phyloP scores from a whole-genome alignment of 2,888 invertebrate species.

The Amorpha juglandis region DNA sequence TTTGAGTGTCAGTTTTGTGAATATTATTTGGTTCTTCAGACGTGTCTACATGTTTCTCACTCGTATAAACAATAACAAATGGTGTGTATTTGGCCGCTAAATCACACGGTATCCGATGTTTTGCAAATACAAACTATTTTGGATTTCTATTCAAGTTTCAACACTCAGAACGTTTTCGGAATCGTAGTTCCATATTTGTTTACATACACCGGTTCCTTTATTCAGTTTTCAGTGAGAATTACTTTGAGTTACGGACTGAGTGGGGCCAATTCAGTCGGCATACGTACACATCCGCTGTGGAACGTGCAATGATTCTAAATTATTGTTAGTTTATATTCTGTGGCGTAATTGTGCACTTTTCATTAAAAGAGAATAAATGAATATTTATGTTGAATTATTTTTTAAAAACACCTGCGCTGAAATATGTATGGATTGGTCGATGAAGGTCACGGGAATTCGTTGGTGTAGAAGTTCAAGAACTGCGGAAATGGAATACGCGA shows the following conservation, averaged over 20 bases:
- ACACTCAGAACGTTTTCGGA: slow-evolving; percentile 25
- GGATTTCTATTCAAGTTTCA: slow-evolving; percentile 40
- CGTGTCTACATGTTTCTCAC: not conserved
- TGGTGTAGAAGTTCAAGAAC: not conserved
- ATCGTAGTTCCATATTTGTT: slow-evolving; percentile 45
- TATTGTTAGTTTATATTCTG: slow-evolving; percentile 57
- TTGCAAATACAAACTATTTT: slow-evolving; percentile 42
- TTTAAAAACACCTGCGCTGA: not conserved
- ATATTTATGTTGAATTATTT: not conserved
- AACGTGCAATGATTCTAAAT: slow-evolving; percentile 67
- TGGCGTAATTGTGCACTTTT: slow-evolving; percentile 20
- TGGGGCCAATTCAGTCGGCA: slow-evolving; percentile 62
- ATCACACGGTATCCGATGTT: slow-evolving; percentile 29
- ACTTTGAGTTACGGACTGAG: slow-evolving; percentile 66
- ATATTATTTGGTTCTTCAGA: not conserved
- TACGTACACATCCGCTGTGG: slow-evolving; percentile 76
- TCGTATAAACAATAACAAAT: slow-evolving; percentile 2
- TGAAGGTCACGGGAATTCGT: not conserved
- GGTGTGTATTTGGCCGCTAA: not conserved
- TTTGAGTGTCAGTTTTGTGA: not conserved
- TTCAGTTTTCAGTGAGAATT: slow-evolving; percentile 66
- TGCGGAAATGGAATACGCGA: no score
- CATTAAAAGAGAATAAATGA: not conserved
- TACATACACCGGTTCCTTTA: slow-evolving; percentile 66
- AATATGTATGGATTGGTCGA: not conserved